A percentile compares a stretch with the other conserved stretches of the same genome.
Evolutionary conservation across 2,888 invertebrate species (phyloP).

Genomic region (Carterocephalus palaemon): DNA sequence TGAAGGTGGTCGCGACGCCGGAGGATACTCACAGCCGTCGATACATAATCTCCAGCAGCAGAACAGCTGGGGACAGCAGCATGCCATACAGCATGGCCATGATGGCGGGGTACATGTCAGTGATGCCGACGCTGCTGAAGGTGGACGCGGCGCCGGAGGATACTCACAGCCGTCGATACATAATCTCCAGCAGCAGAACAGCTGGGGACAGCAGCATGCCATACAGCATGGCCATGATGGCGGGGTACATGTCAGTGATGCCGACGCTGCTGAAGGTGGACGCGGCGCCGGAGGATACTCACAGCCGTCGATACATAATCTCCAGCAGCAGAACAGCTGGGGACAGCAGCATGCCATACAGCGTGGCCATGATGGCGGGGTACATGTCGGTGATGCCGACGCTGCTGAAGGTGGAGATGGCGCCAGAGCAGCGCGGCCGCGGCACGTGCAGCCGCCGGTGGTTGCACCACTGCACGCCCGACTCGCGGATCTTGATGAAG

Average conservation of each 20-base stretch:
- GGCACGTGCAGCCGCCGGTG: slow-evolving; percentile 78
- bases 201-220: slow-evolving; percentile 62
- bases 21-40: slow-evolving; percentile 53
- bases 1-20: too few relatives aligned
- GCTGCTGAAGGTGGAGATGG: slow-evolving; percentile 79
- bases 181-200: slow-evolving; percentile 57
- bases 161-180: slow-evolving; percentile 56
- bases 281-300: slow-evolving; percentile 65
- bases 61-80: too few relatives aligned
- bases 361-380: slow-evolving; percentile 71
- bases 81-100: too few relatives aligned
- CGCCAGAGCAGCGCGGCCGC: slow-evolving; percentile 78
- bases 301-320: slow-evolving; percentile 55
- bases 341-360: slow-evolving; percentile 66
- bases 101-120: too few relatives aligned
- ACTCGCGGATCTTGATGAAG: slow-evolving; percentile 73
- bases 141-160: too few relatives aligned
- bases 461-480: slow-evolving; percentile 70
- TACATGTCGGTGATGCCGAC: slow-evolving; percentile 80
- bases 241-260: slow-evolving; percentile 75
- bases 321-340: slow-evolving; percentile 59
- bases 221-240: slow-evolving; percentile 70
- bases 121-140: too few relatives aligned
- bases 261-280: slow-evolving; percentile 82
- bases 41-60: slow-evolving; percentile 57